Evolutionary conservation across 2,113 vertebrate genomes (phyloP), one percentile per base, ranked within the genome.

Genomic region (Delphinapterus leucas): DNA sequence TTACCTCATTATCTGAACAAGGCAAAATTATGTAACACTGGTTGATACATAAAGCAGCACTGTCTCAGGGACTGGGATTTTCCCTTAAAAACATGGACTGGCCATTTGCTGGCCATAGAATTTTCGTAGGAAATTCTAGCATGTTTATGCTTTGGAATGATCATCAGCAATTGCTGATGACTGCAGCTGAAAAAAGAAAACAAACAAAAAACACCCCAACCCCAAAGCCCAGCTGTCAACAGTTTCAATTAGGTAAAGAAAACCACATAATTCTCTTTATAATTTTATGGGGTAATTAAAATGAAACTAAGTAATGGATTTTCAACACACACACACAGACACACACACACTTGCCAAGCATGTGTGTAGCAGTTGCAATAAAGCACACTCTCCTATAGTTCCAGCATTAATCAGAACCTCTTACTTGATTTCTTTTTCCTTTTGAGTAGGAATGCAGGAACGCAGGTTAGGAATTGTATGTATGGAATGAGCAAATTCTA

Each of bases 231-330:
- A 94, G 58, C 20, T 93, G 23, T 70, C 44, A 76, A 68, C 13
- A 77, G 80, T 81, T 94, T 67, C 61, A 87, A 68, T 74, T 58
- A 92, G 44, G 49, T 91, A n/a, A 90, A 76, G 26, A 90, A 94
- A 93, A 90, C 49, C 65, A 89, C 73, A 26, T 65, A 92, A 73
- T 36, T 58, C 53, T 31, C 44, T n/a, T 95, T 79, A 5, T 81
- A 93, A 83, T 93, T 95, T 89, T 77, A 81, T 44, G 76, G 74
- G 63, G 79, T 53, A 53, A 95, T 79, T 86, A 47, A 96, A 91
- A 96, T 41, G 55, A 67, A 33, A 79, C 49, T 63, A 84, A 95
- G n/a, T 58, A 60, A 89, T 88, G 23, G 15, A 90, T 88, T 83
- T 97, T 79, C 77, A 73, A 89, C 53, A 25, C 2, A 1, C 8